Conservation (phyloP, 53 echinoderm and acorn worm species). For the Astropecten irregularis region DNA sequence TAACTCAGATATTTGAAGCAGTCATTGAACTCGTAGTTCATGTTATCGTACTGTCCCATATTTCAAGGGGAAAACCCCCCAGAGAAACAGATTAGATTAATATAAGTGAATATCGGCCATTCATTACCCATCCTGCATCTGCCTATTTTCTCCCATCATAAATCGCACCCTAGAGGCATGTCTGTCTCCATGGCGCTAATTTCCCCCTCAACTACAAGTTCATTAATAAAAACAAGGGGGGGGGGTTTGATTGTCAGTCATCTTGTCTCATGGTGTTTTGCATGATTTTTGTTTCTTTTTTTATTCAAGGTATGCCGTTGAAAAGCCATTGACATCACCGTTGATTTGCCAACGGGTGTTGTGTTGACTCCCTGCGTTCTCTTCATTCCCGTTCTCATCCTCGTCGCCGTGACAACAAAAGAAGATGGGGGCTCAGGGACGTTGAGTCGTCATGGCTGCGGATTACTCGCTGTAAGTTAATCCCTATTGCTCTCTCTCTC, state of each 20-base stretch:
- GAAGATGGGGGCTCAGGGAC: background rate
- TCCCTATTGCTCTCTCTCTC: too few relatives aligned
- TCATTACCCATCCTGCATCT: too few relatives aligned
- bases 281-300: constrained; percentile 10
- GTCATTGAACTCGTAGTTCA: too few relatives aligned
- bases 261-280: background rate
- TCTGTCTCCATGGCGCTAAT: background rate
- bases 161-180: background rate
- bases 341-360: constrained; percentile 26
- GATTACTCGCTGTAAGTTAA: background rate
- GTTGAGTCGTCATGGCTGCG: background rate
- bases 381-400: background rate
- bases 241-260: too few relatives aligned
- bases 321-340: constrained; percentile 7
- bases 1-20: too few relatives aligned
- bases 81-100: too few relatives aligned
- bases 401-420: background rate
- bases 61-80: too few relatives aligned
- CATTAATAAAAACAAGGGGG: background rate
- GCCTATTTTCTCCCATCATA: background rate
- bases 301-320: background rate
- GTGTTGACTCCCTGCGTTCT: constrained; percentile 1
- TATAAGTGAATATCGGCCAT: too few relatives aligned
- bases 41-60: too few relatives aligned
- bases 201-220: background rate